phyloP scores from a whole-genome alignment of 35 echinoderm and acorn worm genomes.

The Holothuria glaberrima region DNA sequence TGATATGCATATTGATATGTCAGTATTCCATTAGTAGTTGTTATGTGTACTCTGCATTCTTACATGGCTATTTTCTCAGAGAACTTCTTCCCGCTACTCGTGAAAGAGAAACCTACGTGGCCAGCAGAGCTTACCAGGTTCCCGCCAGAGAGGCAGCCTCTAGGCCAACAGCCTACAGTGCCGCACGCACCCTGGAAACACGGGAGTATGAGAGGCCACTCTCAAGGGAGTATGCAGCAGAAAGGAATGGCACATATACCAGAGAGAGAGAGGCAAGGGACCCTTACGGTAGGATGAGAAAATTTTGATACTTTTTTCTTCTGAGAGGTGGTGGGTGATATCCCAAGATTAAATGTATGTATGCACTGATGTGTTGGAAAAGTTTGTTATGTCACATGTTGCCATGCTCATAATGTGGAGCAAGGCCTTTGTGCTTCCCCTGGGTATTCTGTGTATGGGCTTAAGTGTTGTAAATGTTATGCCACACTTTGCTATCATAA shows the following conservation, averaged over 20 bases:
- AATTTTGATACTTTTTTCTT: neutral
- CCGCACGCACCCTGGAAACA: neutral
- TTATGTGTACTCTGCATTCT: too few relatives aligned
- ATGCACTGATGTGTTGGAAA: too few relatives aligned
- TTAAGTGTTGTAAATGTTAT: too few relatives aligned
- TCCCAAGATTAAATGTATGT: too few relatives aligned
- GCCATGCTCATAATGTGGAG: too few relatives aligned
- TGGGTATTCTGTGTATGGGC: too few relatives aligned
- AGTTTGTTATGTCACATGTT: too few relatives aligned
- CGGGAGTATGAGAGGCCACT: slow-evolving; percentile 35
- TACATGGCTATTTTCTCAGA: neutral
- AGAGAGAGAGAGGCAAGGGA: slow-evolving; percentile 39
- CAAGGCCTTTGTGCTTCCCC: too few relatives aligned
- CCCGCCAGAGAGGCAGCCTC: neutral
- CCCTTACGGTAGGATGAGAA: slow-evolving; percentile 19
- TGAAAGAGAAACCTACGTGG: neutral
- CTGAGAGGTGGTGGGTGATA: too few relatives aligned
- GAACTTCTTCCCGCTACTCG: slow-evolving; percentile 16
- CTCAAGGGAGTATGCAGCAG: slow-evolving; percentile 24
- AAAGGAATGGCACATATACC: slow-evolving; percentile 47
- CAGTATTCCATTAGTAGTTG: neutral
- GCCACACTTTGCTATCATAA: too few relatives aligned
- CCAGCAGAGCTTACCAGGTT: neutral
- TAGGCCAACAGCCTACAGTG: neutral
- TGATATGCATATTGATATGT: neutral